Evolutionary conservation across 2,113 vertebrate species (phyloP).

Genomic region (Festucalex cinctus): DNA sequence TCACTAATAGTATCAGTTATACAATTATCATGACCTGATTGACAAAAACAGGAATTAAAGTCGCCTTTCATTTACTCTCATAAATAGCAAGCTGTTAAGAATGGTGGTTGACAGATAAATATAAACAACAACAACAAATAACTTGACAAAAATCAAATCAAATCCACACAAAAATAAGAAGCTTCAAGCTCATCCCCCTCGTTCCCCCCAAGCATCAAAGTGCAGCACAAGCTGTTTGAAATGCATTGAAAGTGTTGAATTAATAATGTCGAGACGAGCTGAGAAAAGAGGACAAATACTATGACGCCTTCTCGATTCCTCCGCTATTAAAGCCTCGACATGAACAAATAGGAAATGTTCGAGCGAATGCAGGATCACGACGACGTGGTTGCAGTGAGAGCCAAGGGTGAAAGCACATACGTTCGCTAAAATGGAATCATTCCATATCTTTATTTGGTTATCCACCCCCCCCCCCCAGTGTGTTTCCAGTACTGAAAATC

Average conservation of each 20-base stretch:
- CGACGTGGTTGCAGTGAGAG: slow-evolving; percentile 32
- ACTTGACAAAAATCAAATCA: slow-evolving; percentile 34
- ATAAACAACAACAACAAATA: neutral
- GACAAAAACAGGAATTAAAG: neutral
- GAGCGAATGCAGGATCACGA: slow-evolving; percentile 23
- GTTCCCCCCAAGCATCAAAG: slow-evolving; percentile 63
- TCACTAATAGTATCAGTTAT: no score
- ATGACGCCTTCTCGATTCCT: slow-evolving; percentile 31
- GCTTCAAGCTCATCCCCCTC: slow-evolving; percentile 10
- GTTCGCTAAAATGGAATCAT: slow-evolving; percentile 42
- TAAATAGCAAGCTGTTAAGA: neutral
- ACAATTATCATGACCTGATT: no score
- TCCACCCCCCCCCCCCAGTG: neutral
- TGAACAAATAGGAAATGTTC: slow-evolving; percentile 42
- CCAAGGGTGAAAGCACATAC: slow-evolving; percentile 34
- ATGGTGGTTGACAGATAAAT: slow-evolving; percentile 33
- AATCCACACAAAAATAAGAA: slow-evolving; percentile 21
- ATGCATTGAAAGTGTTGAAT: slow-evolving; percentile 69
- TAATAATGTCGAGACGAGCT: slow-evolving; percentile 67
- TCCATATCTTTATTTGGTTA: slow-evolving; percentile 28
- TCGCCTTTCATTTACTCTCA: neutral
- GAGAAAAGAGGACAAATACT: slow-evolving; percentile 47
- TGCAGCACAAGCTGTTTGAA: slow-evolving; percentile 50
- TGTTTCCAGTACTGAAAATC: neutral
- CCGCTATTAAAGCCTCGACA: slow-evolving; percentile 52